A percentile compares a stretch with the other conserved stretches of the same genome.
These are phyloP conservation scores for Eriosoma lanigerum DNA, from an alignment of 1,140 invertebrate species.

Conservation along the genomic window DNA sequence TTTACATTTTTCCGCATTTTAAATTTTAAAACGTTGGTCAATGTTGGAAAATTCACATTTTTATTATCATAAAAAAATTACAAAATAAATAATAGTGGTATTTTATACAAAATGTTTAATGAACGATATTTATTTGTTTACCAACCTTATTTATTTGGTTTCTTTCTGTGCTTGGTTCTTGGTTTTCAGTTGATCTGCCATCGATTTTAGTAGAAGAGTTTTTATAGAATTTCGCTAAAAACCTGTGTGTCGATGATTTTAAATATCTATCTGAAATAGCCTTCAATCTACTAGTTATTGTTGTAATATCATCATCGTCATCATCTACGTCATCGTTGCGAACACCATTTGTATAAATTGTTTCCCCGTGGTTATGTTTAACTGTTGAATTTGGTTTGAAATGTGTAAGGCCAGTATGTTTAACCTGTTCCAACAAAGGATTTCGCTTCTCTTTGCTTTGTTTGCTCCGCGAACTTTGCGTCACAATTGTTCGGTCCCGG, in stretches of 20 bases:
- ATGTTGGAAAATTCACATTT: too few species aligned
- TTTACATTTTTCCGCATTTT: too few species aligned
- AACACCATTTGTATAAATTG: not conserved
- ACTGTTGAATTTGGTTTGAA: conserved; percentile 59
- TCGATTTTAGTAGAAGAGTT: conserved; percentile 57
- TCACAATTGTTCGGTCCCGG: conserved; percentile 22
- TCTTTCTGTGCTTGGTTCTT: not conserved
- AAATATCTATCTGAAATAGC: conserved; percentile 70
- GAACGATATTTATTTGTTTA: not conserved
- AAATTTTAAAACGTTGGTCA: too few species aligned
- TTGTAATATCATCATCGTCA: not conserved
- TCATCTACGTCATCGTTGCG: not conserved
- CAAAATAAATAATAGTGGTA: too few species aligned
- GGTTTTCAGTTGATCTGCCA: not conserved
- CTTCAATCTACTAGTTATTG: conserved; percentile 61
- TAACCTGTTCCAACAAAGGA: conserved; percentile 70
- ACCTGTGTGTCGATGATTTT: conserved; percentile 68
- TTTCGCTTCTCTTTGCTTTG: conserved; percentile 65
- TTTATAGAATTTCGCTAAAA: conserved; percentile 70
- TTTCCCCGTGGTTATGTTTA: not conserved
- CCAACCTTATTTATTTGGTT: conserved; percentile 32
- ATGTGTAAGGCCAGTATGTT: conserved; percentile 70
- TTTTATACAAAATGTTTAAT: not conserved
- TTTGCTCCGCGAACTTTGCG: not conserved
- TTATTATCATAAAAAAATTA: too few species aligned